Conservation (phyloP, 2,888 invertebrate genomes). For the Cosmopolites sordidus region DNA sequence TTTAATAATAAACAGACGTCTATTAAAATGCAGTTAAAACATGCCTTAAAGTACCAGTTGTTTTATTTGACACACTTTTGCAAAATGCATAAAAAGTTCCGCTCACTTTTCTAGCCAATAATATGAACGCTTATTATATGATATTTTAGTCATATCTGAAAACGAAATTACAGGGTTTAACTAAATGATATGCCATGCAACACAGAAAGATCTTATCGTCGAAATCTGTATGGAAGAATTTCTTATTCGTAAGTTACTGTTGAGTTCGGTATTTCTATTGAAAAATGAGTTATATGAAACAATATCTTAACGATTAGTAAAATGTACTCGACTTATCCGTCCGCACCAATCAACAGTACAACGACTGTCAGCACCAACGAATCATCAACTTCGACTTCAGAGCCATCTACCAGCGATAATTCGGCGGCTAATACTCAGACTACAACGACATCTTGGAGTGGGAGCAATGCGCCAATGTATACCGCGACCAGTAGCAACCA, state of each 20-base stretch:
- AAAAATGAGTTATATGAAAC: too few species aligned
- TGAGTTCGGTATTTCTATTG: too few species aligned
- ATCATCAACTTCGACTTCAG: constrained; percentile 16
- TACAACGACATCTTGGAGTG: constrained; percentile 8
- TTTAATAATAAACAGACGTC: background rate
- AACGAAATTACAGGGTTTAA: background rate
- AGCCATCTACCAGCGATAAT: constrained; percentile 10
- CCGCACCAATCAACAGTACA: constrained; percentile 13
- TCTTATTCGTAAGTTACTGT: background rate
- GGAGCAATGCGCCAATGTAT: constrained; percentile 4
- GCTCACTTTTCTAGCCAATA: constrained; percentile 19
- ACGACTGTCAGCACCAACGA: constrained; percentile 27
- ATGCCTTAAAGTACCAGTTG: constrained; percentile 19
- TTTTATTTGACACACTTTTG: constrained; percentile 26
- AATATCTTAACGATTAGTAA: background rate
- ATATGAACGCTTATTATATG: constrained; percentile 9
- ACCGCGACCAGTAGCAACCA: constrained; percentile 23
- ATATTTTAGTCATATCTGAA: background rate
- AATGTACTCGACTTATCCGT: constrained; percentile 19
- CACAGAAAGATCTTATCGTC: background rate
- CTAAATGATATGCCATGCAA: background rate
- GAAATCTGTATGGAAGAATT: background rate
- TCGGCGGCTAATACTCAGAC: background rate
- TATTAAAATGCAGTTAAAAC: constrained; percentile 18
- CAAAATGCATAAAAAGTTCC: constrained; percentile 16